phyloP scores from a whole-genome alignment of 2,888 invertebrate genomes.

The Galerucella nymphaeae region DNA sequence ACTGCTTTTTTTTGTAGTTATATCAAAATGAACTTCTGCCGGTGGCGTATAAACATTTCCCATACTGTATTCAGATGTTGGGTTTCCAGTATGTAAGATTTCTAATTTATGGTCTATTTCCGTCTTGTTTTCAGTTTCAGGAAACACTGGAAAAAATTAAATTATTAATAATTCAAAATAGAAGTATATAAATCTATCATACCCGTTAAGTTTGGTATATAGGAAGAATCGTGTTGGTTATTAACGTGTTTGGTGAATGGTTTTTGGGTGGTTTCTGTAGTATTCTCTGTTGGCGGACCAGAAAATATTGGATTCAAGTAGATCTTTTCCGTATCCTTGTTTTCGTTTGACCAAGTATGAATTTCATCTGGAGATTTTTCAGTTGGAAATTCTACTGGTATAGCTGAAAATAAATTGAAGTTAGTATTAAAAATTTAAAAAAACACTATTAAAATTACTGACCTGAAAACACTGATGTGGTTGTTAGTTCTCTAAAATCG shows the following conservation, averaged over 20 bases:
- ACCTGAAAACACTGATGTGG: not conserved
- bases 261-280: not conserved
- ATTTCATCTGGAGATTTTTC: slow-evolving; percentile 6
- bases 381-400: slow-evolving; percentile 1
- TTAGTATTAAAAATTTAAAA: too few species aligned
- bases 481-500: not conserved
- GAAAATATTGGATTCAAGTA: slow-evolving; percentile 4
- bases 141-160: not conserved
- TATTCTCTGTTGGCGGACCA: slow-evolving; percentile 1
- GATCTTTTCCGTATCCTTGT: not conserved
- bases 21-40: slow-evolving; percentile 10
- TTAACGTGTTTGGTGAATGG: too few species aligned
- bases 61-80: slow-evolving; percentile 1
- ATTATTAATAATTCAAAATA: not conserved
- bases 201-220: slow-evolving; percentile 2
- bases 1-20: slow-evolving; percentile 1
- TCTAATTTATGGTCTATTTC: not conserved
- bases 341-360: not conserved
- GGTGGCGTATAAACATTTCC: slow-evolving; percentile 6
- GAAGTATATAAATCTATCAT: not conserved
- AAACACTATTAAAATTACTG: too few species aligned
- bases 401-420: not conserved
- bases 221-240: not conserved
- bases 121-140: not conserved
- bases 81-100: not conserved